Evolutionary conservation across 2,888 invertebrate genomes (phyloP).

Genomic region (Helicoverpa assulta): DNA sequence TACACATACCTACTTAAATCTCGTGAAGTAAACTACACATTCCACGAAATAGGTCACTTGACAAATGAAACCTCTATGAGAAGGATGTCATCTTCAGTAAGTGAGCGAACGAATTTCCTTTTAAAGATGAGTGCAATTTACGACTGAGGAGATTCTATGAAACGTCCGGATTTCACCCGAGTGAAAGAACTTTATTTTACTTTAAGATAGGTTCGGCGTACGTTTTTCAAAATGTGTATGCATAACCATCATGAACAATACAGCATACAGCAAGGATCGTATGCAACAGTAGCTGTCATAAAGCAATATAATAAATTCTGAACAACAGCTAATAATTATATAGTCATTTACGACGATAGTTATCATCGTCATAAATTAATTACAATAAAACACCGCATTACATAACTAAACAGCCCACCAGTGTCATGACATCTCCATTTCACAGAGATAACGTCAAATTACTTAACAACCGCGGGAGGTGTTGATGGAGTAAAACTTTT

Average conservation of each 20-base stretch:
- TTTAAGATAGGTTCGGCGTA: not conserved
- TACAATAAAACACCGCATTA: not conserved
- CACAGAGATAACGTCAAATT: conserved; percentile 17
- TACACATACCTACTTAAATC: not conserved
- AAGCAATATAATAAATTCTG: not conserved
- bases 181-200: not conserved
- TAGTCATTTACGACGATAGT: not conserved
- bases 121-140: conserved; percentile 24
- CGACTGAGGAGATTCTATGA: conserved; percentile 10
- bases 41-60: conserved; percentile 37
- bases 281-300: not conserved
- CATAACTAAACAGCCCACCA: conserved; percentile 7
- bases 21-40: not conserved
- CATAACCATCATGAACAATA: not conserved
- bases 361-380: not conserved
- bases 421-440: not conserved
- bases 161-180: not conserved
- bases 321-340: too few species aligned
- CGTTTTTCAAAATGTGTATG: not conserved
- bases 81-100: conserved; percentile 16
- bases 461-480: conserved; percentile 17
- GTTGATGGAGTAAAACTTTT: conserved; percentile 21
- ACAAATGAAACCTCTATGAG: conserved; percentile 3
- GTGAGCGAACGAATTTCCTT: conserved; percentile 29
- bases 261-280: not conserved